Base-by-base conservation (phyloP, 1,140 invertebrate species). In the Zaprionus camerounensis region DNA sequence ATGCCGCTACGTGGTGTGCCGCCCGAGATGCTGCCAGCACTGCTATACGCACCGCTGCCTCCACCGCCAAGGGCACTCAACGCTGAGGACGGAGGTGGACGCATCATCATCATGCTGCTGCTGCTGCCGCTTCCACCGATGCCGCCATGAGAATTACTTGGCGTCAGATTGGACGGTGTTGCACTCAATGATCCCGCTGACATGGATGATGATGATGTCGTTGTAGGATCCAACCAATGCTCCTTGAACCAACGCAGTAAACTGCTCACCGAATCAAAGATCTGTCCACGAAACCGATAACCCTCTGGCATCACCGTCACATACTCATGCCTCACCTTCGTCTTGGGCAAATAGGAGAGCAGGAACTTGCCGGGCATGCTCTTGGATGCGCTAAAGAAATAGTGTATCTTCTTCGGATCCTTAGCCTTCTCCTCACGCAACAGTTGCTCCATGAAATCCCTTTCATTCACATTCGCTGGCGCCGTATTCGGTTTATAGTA, bases 171-270 rank as follows among this genome's bases (percentile, higher is more conserved):
- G 81, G 95, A 96, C 0, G 96, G 95, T 20, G 71, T 68, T 11
- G 96, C 96, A 69, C 96, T 94, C 0, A 94, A 2, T 7, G 41
- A 46, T 2, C 94, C 76, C 94, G 94, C 2, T 93, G 92, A 5
- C n/a, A 62, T 76, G 94, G 93, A 46, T 17, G 41, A 46, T 17
- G 41, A 78, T 11, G 97, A 9, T 9, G 41, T 78, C 12, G 97
- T 97, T 57, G 97, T 95, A 0, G 98, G 96, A 88, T 99, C 98
- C 58, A 97, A 94, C 94, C 98, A 99, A 91, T 99, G 98, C 93
- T 98, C 97, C 92, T 99, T 99, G 93, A 99, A 99, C 98, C 98
- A 99, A 61, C 97, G 95, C 77, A 99, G 95, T 9, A 99, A 91
- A 2, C 96, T 95, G 64, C 95, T 96, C 0, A 99, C 93, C 1